Percentiles rank a stretch among this genome's conserved stretches.
These are phyloP conservation scores for Stenotaenia linearis DNA, from an alignment of 2,888 invertebrate species.

Conservation along the genomic window DNA sequence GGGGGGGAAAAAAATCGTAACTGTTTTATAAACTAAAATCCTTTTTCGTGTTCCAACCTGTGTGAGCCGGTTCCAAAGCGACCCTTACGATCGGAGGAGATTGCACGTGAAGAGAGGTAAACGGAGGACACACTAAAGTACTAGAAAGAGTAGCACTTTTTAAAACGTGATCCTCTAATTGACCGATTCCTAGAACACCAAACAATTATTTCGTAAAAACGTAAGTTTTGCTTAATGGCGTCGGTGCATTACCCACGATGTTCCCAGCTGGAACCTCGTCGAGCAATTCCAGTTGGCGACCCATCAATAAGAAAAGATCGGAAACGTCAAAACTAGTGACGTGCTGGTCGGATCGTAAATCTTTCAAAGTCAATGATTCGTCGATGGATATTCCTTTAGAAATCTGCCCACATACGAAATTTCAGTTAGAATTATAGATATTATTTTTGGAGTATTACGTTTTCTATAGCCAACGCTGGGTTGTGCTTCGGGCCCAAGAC, in stretches of 20 bases:
- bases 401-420: too few relatives aligned
- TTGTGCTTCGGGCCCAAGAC: slow-evolving; percentile 84
- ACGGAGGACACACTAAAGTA: slow-evolving; percentile 74
- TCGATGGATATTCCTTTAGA: slow-evolving; percentile 35
- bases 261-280: slow-evolving; percentile 82
- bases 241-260: slow-evolving; percentile 60
- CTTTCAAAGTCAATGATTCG: slow-evolving; percentile 40
- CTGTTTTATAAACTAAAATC: too few relatives aligned
- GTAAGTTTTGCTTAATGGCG: background rate
- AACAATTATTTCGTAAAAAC: slow-evolving; percentile 36
- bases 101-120: slow-evolving; percentile 63
- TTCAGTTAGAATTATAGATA: too few relatives aligned
- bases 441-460: slow-evolving; percentile 42
- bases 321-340: slow-evolving; percentile 61
- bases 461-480: slow-evolving; percentile 57
- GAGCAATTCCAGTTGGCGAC: slow-evolving; percentile 75
- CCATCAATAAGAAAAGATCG: slow-evolving; percentile 84
- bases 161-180: slow-evolving; percentile 72
- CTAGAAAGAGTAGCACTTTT: slow-evolving; percentile 86
- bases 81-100: slow-evolving; percentile 87
- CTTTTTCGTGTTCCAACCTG: too few relatives aligned
- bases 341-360: slow-evolving; percentile 54
- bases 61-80: slow-evolving; percentile 77
- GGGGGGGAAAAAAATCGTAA: background rate
- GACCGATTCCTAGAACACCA: slow-evolving; percentile 63